A percentile compares a stretch with the other conserved stretches of the same genome.
Evolutionary conservation across 2,888 invertebrate genomes (phyloP).

Genomic region (Himalopsyche kuldschensis): DNA sequence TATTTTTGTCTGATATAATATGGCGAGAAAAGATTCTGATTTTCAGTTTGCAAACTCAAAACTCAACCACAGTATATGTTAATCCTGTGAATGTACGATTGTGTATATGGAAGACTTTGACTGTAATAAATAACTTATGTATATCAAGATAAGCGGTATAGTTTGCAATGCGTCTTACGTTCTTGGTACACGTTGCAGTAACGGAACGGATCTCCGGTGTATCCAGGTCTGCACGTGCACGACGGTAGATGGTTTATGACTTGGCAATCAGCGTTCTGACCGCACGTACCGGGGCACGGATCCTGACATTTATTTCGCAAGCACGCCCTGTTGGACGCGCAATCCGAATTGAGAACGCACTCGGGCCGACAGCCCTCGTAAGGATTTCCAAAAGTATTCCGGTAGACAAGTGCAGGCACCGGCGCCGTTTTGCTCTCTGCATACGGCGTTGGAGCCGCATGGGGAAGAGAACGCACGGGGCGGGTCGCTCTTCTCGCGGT

Average conservation of each 20-base stretch:
- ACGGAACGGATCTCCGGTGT: conserved; percentile 81
- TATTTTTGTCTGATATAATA: too few relatives aligned
- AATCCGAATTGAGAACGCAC: conserved; percentile 74
- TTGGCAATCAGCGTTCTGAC: conserved; percentile 74
- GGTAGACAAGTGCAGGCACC: conserved; percentile 78
- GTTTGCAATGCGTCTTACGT: background rate
- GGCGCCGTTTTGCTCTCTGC: conserved; percentile 72
- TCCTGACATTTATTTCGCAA: conserved; percentile 75
- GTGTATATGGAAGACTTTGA: background rate
- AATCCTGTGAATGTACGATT: too few relatives aligned
- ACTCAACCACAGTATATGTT: background rate
- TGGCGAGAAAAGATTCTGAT: too few relatives aligned
- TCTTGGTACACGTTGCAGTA: conserved; percentile 61
- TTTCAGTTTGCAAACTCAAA: background rate
- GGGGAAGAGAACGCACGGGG: conserved; percentile 70
- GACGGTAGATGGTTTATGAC: conserved; percentile 76
- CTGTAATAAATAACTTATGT: background rate
- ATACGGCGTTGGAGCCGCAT: conserved; percentile 79
- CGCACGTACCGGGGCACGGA: conserved; percentile 78
- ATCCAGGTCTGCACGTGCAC: conserved; percentile 74
- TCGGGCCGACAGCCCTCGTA: conserved; percentile 75
- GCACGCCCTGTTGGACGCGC: conserved; percentile 71
- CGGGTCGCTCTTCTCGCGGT: conserved; percentile 50
- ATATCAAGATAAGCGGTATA: background rate
- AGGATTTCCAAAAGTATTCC: conserved; percentile 77